A percentile compares a stretch with the other conserved stretches of the same genome.
These are phyloP conservation scores for Formica aserva DNA, from an alignment of 2,888 invertebrate genomes.

Conservation along the genomic window DNA sequence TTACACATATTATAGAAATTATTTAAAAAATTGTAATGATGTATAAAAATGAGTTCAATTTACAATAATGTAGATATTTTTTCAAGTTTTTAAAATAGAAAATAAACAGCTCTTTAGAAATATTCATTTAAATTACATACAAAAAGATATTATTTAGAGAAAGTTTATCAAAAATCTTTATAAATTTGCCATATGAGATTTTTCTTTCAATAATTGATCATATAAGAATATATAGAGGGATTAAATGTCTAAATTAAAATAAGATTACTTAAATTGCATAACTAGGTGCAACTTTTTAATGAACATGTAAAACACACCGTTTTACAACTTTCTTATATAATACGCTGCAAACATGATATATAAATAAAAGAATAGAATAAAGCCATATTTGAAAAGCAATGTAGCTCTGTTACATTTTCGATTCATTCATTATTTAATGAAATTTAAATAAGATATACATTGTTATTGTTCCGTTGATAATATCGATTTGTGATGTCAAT, in stretches of 20 bases:
- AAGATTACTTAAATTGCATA: neutral
- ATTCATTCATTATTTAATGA: too few relatives aligned
- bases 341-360: too few relatives aligned
- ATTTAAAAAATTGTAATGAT: neutral
- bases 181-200: neutral
- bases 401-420: too few relatives aligned
- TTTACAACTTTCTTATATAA: neutral
- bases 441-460: too few relatives aligned
- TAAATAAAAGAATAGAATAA: too few relatives aligned
- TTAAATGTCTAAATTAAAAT: neutral
- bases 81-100: neutral
- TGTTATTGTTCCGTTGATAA: too few relatives aligned
- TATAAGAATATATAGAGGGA: neutral
- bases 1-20: neutral
- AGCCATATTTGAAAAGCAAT: too few relatives aligned
- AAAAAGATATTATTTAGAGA: neutral
- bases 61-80: neutral
- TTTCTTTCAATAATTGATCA: neutral
- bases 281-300: neutral
- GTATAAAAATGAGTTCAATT: neutral
- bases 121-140: neutral
- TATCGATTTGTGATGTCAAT: too few relatives aligned
- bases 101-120: neutral
- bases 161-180: neutral
- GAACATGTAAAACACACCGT: neutral